A percentile compares a stretch with the other conserved stretches of the same genome.
phyloP scores from a whole-genome alignment of 37 sponge, comb jelly and placozoan genomes.

The Haliclona indistincta region DNA sequence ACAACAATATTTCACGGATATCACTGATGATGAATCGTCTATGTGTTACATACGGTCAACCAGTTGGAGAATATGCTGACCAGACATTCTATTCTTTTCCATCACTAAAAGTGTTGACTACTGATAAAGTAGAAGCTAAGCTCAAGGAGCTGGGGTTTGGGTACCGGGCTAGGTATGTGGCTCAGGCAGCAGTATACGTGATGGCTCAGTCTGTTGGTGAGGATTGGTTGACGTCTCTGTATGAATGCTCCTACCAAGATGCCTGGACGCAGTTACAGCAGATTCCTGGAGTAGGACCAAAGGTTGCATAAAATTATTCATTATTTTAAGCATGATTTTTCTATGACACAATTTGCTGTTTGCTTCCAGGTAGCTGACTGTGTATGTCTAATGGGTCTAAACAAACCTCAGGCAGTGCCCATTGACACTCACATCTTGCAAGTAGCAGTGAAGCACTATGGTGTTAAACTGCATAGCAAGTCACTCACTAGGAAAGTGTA shows the following conservation, averaged over 20 bases:
- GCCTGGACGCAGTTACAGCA: conserved; percentile 53
- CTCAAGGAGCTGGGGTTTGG: conserved; percentile 88
- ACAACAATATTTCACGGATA: conserved; percentile 91
- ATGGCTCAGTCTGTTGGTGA: conserved; percentile 23
- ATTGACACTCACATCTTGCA: conserved; percentile 91
- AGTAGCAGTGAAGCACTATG: conserved; percentile 75
- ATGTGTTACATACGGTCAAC: conserved; percentile 53
- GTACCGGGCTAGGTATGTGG: conserved; percentile 85
- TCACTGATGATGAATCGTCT: conserved; percentile 73
- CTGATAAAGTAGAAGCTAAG: conserved; percentile 45
- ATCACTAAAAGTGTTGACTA: conserved; percentile 20
- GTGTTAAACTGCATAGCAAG: conserved; percentile 22
- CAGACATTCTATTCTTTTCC: conserved; percentile 70
- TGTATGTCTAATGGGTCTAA: conserved; percentile 91
- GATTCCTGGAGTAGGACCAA: conserved; percentile 88
- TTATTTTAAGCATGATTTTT: too few relatives aligned
- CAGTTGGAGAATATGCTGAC: conserved; percentile 27
- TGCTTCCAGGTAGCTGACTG: conserved; percentile 81
- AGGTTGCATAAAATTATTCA: conserved; percentile 51
- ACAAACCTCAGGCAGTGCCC: conserved; percentile 86
- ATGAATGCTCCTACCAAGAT: conserved; percentile 20
- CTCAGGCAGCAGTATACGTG: conserved; percentile 44
- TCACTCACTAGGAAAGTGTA: conserved; percentile 34
- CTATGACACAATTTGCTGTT: too few relatives aligned
- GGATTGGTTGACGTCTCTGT: conserved; percentile 30